Conservation (phyloP, 2,113 vertebrate species). For the Pristiophorus japonicus region DNA sequence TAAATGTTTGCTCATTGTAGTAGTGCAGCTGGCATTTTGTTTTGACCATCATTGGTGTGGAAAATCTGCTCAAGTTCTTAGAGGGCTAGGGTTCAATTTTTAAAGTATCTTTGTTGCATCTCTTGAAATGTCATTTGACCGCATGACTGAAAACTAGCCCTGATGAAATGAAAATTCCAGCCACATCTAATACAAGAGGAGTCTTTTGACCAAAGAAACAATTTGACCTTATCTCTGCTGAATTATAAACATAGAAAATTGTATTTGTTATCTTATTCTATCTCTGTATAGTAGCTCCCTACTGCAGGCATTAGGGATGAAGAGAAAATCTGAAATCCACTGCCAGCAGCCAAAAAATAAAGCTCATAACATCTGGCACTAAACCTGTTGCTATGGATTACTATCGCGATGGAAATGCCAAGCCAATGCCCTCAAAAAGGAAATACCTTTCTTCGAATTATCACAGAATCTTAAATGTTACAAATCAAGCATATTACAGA, state of each 20-base stretch:
- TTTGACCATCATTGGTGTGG: background rate
- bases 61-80: background rate
- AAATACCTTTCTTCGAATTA: background rate
- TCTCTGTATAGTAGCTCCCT: background rate
- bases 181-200: background rate
- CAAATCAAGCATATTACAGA: background rate
- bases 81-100: background rate
- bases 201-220: background rate
- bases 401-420: background rate
- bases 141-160: background rate
- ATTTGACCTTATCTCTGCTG: background rate
- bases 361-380: background rate
- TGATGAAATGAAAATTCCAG: background rate
- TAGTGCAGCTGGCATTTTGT: background rate
- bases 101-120: background rate
- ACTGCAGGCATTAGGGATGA: background rate
- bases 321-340: background rate
- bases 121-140: background rate
- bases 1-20: background rate
- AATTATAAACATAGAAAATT: background rate
- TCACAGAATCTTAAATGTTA: background rate
- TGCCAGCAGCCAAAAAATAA: background rate
- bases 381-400: background rate
- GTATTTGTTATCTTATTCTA: background rate
- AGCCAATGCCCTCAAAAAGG: background rate